A percentile compares a stretch with the other conserved stretches of the same genome.
Evolutionary conservation across 1,140 invertebrate species (phyloP).

Genomic region (Sycobia sp.): DNA sequence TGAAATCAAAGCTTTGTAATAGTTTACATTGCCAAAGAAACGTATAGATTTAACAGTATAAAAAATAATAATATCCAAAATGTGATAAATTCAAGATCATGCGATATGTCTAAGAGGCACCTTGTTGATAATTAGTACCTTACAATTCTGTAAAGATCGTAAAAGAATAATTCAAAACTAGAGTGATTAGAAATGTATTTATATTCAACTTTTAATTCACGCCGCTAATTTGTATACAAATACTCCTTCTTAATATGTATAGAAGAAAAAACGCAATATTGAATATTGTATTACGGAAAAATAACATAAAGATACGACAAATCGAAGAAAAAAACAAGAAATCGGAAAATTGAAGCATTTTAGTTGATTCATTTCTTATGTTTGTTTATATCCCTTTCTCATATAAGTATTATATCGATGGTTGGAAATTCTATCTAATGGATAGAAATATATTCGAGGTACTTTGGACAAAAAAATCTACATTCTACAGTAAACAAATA

Average conservation of each 20-base stretch:
- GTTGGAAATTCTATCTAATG: slow-evolving; percentile 31
- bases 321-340: slow-evolving; percentile 37
- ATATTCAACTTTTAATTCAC: slow-evolving; percentile 10
- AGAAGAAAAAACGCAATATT: slow-evolving; percentile 15
- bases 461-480: too few relatives aligned
- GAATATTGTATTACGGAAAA: slow-evolving; percentile 10
- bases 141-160: background rate
- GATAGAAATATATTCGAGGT: slow-evolving; percentile 40
- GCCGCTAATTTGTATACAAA: slow-evolving; percentile 17
- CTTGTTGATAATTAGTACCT: slow-evolving; percentile 23
- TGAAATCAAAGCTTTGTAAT: too few relatives aligned
- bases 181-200: slow-evolving; percentile 1
- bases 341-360: slow-evolving; percentile 30
- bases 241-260: slow-evolving; percentile 18
- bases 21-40: too few relatives aligned
- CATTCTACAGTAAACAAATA: too few relatives aligned
- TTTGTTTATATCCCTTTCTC: background rate
- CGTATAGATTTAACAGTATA: background rate
- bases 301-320: slow-evolving; percentile 28
- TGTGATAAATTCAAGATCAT: slow-evolving; percentile 20
- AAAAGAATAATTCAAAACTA: slow-evolving; percentile 1
- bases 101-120: background rate
- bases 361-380: too few relatives aligned
- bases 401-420: slow-evolving; percentile 18
- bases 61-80: background rate